phyloP scores from a whole-genome alignment of 2,113 vertebrate genomes.

The Sphyrna mokarran region DNA sequence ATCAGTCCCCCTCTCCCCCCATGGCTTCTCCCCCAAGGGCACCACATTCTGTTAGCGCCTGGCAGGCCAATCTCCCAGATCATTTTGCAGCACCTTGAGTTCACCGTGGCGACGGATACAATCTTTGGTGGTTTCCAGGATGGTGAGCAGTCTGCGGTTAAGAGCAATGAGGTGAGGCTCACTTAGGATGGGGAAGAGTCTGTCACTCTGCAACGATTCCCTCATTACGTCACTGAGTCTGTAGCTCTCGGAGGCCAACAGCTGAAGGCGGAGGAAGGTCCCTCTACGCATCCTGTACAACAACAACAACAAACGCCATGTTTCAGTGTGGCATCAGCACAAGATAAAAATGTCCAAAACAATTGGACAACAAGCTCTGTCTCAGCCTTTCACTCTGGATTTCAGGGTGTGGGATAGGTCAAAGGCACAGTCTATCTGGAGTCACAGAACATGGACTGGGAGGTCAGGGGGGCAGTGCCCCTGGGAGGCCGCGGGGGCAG shows the following conservation, averaged over 20 bases:
- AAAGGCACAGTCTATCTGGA: background rate
- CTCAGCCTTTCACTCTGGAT: background rate
- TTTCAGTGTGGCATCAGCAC: background rate
- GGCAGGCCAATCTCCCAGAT: background rate
- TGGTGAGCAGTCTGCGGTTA: slow-evolving; percentile 53
- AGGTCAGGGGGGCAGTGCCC: background rate
- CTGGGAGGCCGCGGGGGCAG: background rate
- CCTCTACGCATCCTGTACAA: slow-evolving; percentile 61
- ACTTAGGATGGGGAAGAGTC: slow-evolving; percentile 56
- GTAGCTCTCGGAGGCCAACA: slow-evolving; percentile 57
- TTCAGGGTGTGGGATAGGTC: background rate
- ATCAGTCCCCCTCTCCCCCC: too few relatives aligned
- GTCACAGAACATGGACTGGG: background rate
- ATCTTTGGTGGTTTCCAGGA: slow-evolving; percentile 45
- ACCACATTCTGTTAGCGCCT: background rate
- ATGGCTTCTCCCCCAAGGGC: background rate
- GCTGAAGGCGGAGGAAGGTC: slow-evolving; percentile 58
- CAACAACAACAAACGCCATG: background rate
- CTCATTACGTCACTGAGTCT: slow-evolving; percentile 58
- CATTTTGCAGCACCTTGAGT: slow-evolving; percentile 35
- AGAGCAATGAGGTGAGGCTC: slow-evolving; percentile 60
- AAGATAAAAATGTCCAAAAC: background rate
- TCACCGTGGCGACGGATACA: slow-evolving; percentile 40
- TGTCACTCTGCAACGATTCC: slow-evolving; percentile 59
- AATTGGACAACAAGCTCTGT: background rate